These are phyloP conservation scores for Idaea biselata DNA, from an alignment of 2,888 invertebrate genomes.

Conservation along the genomic window DNA sequence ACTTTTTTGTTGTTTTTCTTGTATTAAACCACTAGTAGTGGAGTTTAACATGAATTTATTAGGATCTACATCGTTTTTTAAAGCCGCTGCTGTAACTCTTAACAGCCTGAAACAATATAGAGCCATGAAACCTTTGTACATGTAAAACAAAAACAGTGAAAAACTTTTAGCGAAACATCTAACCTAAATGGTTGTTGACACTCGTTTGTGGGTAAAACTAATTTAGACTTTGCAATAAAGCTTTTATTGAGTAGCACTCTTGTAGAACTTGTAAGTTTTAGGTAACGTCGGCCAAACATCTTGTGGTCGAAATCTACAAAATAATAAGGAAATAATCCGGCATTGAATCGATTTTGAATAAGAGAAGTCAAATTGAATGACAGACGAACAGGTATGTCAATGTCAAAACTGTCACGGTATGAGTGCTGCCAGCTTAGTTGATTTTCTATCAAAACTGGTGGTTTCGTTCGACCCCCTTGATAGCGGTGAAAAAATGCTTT, in stretches of 20 bases:
- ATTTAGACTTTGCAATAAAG: not conserved
- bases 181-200: not conserved
- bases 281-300: not conserved
- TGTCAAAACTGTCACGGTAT: too few species aligned
- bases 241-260: not conserved
- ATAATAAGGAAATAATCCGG: not conserved
- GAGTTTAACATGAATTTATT: not conserved
- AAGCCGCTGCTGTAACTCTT: not conserved
- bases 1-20: not conserved
- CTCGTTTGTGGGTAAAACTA: not conserved
- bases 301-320: not conserved
- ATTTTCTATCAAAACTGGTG: too few species aligned
- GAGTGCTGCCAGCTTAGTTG: too few species aligned
- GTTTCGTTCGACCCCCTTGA: too few species aligned
- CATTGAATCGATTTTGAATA: not conserved
- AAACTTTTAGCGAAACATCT: not conserved
- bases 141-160: not conserved
- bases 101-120: not conserved
- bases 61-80: not conserved
- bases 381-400: too few species aligned
- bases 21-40: not conserved
- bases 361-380: too few species aligned
- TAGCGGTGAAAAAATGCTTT: too few species aligned
- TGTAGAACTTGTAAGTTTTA: not conserved
- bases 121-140: not conserved